Percentiles rank a stretch among this genome's conserved stretches.
phyloP scores from a whole-genome alignment of 2,113 vertebrate genomes.

The Ciconia stormi region DNA sequence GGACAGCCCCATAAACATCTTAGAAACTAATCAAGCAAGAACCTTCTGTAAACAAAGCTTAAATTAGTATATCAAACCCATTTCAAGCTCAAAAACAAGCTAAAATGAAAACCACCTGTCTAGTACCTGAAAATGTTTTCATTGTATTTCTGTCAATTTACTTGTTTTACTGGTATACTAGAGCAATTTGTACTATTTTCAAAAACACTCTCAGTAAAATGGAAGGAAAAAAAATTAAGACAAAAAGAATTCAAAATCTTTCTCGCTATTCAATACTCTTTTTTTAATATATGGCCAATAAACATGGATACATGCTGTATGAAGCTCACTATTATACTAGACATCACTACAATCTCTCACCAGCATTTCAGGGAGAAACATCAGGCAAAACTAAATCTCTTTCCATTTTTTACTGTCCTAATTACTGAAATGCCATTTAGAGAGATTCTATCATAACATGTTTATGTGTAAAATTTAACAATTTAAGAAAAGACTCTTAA shows the following conservation, averaged over 20 bases:
- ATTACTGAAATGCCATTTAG: not conserved
- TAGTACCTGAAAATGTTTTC: not conserved
- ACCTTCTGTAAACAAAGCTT: not conserved
- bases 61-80: not conserved
- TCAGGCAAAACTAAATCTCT: not conserved
- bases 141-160: not conserved
- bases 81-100: not conserved
- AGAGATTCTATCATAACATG: not conserved
- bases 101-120: not conserved
- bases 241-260: not conserved
- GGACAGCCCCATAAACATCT: not conserved
- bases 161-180: not conserved
- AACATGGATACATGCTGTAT: not conserved
- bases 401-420: not conserved
- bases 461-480: not conserved
- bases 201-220: not conserved
- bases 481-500: not conserved
- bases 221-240: not conserved
- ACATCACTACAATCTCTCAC: not conserved
- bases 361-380: not conserved
- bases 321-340: not conserved
- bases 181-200: not conserved
- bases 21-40: not conserved
- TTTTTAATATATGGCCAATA: rapidly evolving
- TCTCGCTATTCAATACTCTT: not conserved